phyloP scores from a whole-genome alignment of 2,888 invertebrate species.

The Diarsia rubi region DNA sequence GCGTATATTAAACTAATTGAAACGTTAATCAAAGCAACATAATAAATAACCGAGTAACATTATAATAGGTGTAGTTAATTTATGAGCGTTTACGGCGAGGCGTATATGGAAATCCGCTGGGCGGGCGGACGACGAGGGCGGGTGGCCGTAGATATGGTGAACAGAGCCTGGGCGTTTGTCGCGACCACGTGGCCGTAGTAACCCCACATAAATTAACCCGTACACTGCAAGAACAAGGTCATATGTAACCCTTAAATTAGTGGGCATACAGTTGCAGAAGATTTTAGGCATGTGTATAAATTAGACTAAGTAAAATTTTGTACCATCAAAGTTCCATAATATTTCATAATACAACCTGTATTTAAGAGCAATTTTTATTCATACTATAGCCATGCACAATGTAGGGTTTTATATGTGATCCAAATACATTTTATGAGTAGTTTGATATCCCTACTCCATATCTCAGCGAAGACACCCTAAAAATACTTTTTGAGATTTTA shows the following conservation, averaged over 20 bases:
- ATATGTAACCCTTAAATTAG: conserved; percentile 57
- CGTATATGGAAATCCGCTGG: conserved; percentile 79
- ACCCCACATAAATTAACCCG: conserved; percentile 68
- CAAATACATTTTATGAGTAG: too few relatives aligned
- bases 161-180: conserved; percentile 82
- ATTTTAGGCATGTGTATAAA: conserved; percentile 18
- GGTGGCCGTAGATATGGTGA: conserved; percentile 79
- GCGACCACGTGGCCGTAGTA: conserved; percentile 69
- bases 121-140: conserved; percentile 68
- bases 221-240: conserved; percentile 61
- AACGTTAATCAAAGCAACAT: conserved; percentile 56
- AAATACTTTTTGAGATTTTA: too few relatives aligned
- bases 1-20: conserved; percentile 35
- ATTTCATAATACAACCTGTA: neutral
- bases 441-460: too few relatives aligned
- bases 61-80: conserved; percentile 75
- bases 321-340: neutral
- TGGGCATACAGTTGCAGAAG: conserved; percentile 45
- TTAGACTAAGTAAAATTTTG: neutral
- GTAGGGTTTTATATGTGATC: too few relatives aligned
- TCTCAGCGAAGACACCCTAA: too few relatives aligned
- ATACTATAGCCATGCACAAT: too few relatives aligned
- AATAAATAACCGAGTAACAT: conserved; percentile 54
- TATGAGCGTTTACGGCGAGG: conserved; percentile 73
- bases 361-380: neutral